phyloP scores from a whole-genome alignment of 2,888 invertebrate species.

The Leucozona laternaria region DNA sequence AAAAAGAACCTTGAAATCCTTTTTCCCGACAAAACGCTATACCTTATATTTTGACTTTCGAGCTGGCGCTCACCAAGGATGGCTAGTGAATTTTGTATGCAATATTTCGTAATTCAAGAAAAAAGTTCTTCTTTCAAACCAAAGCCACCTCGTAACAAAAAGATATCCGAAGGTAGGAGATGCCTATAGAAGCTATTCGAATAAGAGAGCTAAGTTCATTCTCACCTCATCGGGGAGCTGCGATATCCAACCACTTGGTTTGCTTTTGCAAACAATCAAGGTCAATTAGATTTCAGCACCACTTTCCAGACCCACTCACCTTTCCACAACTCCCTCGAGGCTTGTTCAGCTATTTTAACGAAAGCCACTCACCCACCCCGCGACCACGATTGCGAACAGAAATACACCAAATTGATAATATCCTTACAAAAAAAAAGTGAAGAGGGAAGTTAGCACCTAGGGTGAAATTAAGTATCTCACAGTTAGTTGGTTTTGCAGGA shows the following conservation, averaged over 20 bases:
- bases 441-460: constrained; percentile 23
- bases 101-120: constrained; percentile 42
- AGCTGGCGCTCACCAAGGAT: constrained; percentile 16
- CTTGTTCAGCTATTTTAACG: constrained; percentile 24
- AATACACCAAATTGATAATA: constrained; percentile 28
- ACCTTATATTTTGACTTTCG: constrained; percentile 52
- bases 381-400: constrained; percentile 1
- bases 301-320: neutral
- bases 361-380: neutral
- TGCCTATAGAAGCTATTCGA: constrained; percentile 8
- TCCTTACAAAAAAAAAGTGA: constrained; percentile 5
- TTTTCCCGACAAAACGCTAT: constrained; percentile 36
- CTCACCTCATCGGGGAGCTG: constrained; percentile 11
- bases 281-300: constrained; percentile 54
- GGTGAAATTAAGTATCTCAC: constrained; percentile 33
- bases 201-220: constrained; percentile 5
- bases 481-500: constrained; percentile 37
- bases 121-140: constrained; percentile 9
- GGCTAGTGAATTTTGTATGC: constrained; percentile 66
- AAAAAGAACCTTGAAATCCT: constrained; percentile 37
- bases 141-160: neutral
- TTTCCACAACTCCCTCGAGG: constrained; percentile 4
- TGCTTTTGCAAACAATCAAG: constrained; percentile 62
- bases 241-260: constrained; percentile 1
- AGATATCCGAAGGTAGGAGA: neutral